Conservation (phyloP, 2,797 vertebrate genomes). For the Xenentodon cancila region DNA sequence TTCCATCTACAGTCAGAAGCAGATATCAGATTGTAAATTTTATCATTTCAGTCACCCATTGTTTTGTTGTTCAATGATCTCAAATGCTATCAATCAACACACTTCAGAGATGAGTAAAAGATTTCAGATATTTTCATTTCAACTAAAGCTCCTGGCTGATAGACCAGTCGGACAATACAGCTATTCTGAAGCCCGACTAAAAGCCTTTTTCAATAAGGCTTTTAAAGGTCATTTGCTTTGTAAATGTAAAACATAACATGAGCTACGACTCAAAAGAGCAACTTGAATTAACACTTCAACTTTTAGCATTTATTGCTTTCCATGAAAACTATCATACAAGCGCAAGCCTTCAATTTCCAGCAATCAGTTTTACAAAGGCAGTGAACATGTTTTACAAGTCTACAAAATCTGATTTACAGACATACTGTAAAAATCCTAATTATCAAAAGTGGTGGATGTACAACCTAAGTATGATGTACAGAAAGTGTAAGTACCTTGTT, state of each 20-base stretch:
- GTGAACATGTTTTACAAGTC: conserved; percentile 90
- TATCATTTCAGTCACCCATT: too few relatives aligned
- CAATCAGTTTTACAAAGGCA: conserved; percentile 89
- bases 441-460: conserved; percentile 93
- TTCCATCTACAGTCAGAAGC: too few relatives aligned
- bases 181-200: too few relatives aligned
- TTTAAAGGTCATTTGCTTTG: background rate
- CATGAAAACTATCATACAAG: conserved; percentile 96
- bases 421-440: conserved; percentile 89
- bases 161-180: too few relatives aligned
- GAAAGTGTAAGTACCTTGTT: conserved; percentile 71
- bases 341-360: conserved; percentile 93
- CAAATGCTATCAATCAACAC: background rate
- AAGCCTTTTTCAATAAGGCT: too few relatives aligned
- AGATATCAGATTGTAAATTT: too few relatives aligned
- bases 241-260: background rate
- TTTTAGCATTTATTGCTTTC: conserved; percentile 97
- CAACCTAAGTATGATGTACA: conserved; percentile 89
- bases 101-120: background rate
- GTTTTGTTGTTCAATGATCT: background rate
- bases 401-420: conserved; percentile 95
- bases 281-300: conserved; percentile 54
- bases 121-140: background rate
- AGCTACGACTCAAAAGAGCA: conserved; percentile 12
- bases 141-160: too few relatives aligned